phyloP scores from a whole-genome alignment of 1,140 invertebrate genomes.

The Macrosteles quadrilineatus region DNA sequence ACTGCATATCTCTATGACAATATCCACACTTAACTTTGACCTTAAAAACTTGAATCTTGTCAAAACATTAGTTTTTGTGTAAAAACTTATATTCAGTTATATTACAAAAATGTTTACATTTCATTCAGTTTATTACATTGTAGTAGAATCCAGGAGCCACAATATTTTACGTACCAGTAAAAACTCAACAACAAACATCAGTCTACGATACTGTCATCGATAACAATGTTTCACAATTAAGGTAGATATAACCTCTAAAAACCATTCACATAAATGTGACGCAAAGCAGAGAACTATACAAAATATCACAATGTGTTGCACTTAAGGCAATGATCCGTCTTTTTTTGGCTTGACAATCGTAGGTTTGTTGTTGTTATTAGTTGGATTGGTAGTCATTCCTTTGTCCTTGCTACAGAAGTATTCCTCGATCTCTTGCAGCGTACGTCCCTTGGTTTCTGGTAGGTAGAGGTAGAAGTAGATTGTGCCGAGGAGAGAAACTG shows the following conservation, averaged over 20 bases:
- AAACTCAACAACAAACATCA: not conserved
- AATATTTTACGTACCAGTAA: too few species aligned
- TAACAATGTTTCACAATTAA: not conserved
- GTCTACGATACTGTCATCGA: not conserved
- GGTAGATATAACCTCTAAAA: too few species aligned
- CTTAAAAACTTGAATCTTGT: too few species aligned
- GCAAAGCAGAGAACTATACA: too few species aligned
- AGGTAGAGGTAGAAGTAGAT: conserved; percentile 64
- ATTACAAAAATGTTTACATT: too few species aligned
- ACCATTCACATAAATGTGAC: too few species aligned
- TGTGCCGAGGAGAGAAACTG: conserved; percentile 56
- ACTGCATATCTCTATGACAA: too few species aligned
- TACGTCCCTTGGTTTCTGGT: conserved; percentile 80
- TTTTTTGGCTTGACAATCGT: conserved; percentile 32
- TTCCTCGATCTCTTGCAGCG: conserved; percentile 75
- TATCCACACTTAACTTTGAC: too few species aligned
- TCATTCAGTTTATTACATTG: too few species aligned
- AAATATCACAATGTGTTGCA: conserved; percentile 5
- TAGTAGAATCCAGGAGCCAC: too few species aligned
- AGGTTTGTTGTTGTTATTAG: conserved; percentile 33
- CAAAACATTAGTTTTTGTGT: too few species aligned
- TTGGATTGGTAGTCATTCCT: conserved; percentile 40
- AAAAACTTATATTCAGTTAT: too few species aligned
- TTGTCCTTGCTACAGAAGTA: conserved; percentile 61
- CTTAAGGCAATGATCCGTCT: conserved; percentile 33